Conservation (phyloP, 2,888 invertebrate species). For the Oscheius sp. region DNA sequence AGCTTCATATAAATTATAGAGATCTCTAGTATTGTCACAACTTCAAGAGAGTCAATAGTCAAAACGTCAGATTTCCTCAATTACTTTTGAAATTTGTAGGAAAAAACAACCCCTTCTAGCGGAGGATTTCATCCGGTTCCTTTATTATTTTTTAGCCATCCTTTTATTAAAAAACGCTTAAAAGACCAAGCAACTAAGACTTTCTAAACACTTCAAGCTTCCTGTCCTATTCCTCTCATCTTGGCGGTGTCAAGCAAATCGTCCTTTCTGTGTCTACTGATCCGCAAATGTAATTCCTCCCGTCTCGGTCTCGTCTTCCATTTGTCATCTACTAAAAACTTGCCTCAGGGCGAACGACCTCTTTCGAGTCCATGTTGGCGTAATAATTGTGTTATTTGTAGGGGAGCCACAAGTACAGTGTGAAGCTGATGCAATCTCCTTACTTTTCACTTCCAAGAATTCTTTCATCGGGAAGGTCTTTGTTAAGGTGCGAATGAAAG, state of each 20-base stretch:
- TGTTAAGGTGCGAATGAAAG: constrained; percentile 59
- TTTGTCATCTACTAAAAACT: not conserved
- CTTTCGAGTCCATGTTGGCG: not conserved
- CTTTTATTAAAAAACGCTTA: too few relatives aligned
- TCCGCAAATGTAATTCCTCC: not conserved
- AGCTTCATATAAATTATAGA: too few relatives aligned
- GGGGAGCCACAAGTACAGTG: constrained; percentile 67
- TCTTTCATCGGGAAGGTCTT: constrained; percentile 68
- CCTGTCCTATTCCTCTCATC: not conserved
- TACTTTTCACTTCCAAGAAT: constrained; percentile 61
- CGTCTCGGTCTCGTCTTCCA: not conserved
- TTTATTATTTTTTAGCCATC: too few relatives aligned
- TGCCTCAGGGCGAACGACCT: not conserved
- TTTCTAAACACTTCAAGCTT: not conserved
- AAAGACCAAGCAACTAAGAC: too few relatives aligned
- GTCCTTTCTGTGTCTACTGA: not conserved
- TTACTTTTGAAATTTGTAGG: too few relatives aligned
- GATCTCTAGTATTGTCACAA: too few relatives aligned
- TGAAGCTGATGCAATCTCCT: constrained; percentile 59
- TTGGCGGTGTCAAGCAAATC: not conserved
- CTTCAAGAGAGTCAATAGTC: too few relatives aligned
- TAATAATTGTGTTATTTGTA: constrained; percentile 31
- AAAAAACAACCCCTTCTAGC: too few relatives aligned
- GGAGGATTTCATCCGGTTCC: too few relatives aligned
- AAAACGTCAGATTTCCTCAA: too few relatives aligned